These are phyloP conservation scores for Neopelma chrysocephalum DNA, from an alignment of 2,797 vertebrate genomes.

Conservation along the genomic window DNA sequence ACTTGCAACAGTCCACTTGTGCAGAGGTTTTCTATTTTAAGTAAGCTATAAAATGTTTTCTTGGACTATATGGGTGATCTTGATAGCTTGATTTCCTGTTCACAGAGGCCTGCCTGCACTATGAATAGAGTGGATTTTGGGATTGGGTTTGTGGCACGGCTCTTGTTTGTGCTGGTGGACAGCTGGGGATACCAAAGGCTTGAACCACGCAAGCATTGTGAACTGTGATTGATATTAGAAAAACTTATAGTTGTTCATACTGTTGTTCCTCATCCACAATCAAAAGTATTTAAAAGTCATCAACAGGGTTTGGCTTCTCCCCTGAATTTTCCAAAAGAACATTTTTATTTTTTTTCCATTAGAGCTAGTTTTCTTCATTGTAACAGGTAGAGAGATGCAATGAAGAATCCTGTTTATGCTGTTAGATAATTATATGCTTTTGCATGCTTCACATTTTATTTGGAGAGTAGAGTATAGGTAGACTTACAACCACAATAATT, in stretches of 20 bases:
- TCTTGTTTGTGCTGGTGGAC: not conserved
- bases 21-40: slow-evolving; percentile 59
- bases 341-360: not conserved
- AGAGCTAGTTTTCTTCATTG: not conserved
- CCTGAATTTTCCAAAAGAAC: not conserved
- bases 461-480: not conserved
- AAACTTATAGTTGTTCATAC: not conserved
- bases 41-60: slow-evolving; percentile 52
- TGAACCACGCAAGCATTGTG: not conserved
- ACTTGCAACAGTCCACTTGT: not conserved
- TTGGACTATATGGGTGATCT: not conserved
- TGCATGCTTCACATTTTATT: not conserved
- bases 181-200: not conserved
- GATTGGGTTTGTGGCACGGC: not conserved
- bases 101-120: not conserved
- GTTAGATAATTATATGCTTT: not conserved
- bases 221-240: not conserved
- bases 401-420: not conserved
- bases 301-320: not conserved
- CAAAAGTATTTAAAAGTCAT: not conserved
- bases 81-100: slow-evolving; percentile 30
- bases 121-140: slow-evolving; percentile 14
- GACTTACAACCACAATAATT: not conserved
- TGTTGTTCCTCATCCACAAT: not conserved
- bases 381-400: accelerated